Conservation (phyloP, 2,113 vertebrate genomes). For the Tylochromis polylepis region DNA sequence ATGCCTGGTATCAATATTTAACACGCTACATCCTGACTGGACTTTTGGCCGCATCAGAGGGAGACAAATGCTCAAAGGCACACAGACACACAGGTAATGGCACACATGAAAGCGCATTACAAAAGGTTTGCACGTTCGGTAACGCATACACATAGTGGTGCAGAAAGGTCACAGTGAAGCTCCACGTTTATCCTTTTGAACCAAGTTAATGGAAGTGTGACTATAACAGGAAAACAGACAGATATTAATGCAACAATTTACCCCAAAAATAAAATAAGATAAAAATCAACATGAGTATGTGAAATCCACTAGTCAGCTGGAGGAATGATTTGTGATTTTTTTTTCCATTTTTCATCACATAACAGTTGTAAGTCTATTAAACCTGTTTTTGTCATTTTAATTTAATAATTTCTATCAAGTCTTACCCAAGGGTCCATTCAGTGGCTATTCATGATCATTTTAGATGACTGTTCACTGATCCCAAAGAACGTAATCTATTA, state of each 20-base stretch:
- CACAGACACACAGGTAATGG: not conserved
- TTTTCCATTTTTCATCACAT: not conserved
- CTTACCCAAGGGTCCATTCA: not conserved
- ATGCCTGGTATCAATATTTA: slow-evolving; percentile 53
- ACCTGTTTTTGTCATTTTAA: not conserved
- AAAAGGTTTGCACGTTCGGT: not conserved
- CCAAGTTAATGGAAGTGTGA: not conserved
- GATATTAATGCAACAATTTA: not conserved
- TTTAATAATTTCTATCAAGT: not conserved
- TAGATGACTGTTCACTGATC: not conserved
- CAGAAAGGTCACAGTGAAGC: slow-evolving; percentile 20
- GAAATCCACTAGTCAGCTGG: not conserved
- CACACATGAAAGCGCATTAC: not conserved
- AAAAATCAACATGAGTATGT: not conserved
- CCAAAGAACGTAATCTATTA: not conserved
- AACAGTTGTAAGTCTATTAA: not conserved
- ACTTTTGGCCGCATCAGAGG: slow-evolving; percentile 3
- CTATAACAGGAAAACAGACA: not conserved
- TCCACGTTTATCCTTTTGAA: not conserved
- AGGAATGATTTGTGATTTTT: not conserved
- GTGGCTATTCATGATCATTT: not conserved
- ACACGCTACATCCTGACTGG: slow-evolving; percentile 26
- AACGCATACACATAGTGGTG: not conserved
- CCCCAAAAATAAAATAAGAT: not conserved
- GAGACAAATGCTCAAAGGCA: not conserved